Base-by-base conservation (phyloP, 2,888 invertebrate genomes). In the Brenthis daphne region DNA sequence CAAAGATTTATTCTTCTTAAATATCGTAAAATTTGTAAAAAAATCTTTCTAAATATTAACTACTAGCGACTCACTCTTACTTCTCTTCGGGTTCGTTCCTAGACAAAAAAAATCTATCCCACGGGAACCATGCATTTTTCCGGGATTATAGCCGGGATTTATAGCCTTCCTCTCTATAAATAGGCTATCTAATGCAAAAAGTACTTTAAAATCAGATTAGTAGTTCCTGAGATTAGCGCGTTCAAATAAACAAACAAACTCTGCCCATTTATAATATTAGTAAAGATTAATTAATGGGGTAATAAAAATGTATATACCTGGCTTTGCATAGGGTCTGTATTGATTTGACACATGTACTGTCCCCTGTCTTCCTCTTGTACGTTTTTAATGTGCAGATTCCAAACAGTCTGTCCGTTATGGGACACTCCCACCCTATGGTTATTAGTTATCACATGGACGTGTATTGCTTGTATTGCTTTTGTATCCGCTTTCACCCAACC, bases 401-500 rank as follows among this genome's bases (percentile, higher is more conserved):
- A 98, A 80, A 96, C 96, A 74, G 95, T 94, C 86, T 96, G 96
- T 81, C 98, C 97, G 82, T 95, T 95, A 86, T 97, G 97, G 48
- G 97, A 96, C 69, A 98, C 97, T 57, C 95, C 95, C 58, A 98
- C 96, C 75, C 98, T 94, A 72, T 96, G 96, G 92, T 98, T 98
- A 92, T 98, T 97, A 73, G 98, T 98, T 87, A 98, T 97, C 78
- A 98, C 97, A 88, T 97, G 97, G 77, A 97, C 96, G 88, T 98
- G 97, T 85, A 98, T 98, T 47, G 98, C 97, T 91, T 97, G 97
- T 77, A 98, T 98, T 65, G 98, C 97, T 93, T 98, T 98, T 63
- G 97, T 97, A 85, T 98, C 98, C 47, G 97, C 97, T 88, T 97
- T 97, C 70, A 98, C 97, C 98, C 98, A 98, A 64, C 98, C 98